Base-by-base conservation (phyloP, 2,888 invertebrate genomes). In the Polyploca ridens region DNA sequence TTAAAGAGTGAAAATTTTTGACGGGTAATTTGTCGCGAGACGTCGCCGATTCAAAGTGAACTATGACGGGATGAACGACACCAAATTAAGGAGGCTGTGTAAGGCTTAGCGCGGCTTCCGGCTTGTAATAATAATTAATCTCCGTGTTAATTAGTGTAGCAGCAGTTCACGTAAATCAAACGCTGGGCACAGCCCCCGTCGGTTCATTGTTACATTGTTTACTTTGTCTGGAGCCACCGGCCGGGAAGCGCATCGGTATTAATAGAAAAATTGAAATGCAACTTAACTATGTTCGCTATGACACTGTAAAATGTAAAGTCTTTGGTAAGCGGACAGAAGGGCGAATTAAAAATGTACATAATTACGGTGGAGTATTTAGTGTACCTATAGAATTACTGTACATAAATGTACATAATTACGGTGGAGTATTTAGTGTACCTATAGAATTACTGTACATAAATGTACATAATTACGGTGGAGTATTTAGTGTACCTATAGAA, bases 81-180 rank as follows among this genome's bases (percentile, higher is more conserved):
- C 70, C 72, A 85, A 78, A 83, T 83, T 76, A 78, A 81, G 75
- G 73, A 73, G 71, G 67, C 70, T 67, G 64, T 68, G 69, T 66
- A 74, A 79, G 77, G 77, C 77, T 81, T 74, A 77, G 71, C 72
- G 63, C 16, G 72, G 79, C 79, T 84, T 82, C 82, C 80, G 82
- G 81, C 82, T 84, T 84, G 86, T 84, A 89, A 86, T 88, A 88
- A 87, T 90, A 90, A 91, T 91, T 91, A 91, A 91, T 91, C 88
- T 88, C 78, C 74, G 71, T 82, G 87, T 90, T 91, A 91, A 91
- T 91, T 90, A 90, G 87, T 80, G 84, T 81, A 81, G 85, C 83
- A 77, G 81, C 83, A 81, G 78, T 79, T 77, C 74, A 71, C 83
- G 81, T 88, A 87, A 87, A 88, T 87, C 84, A 86, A 81, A 46